Evolutionary conservation across 2,888 invertebrate genomes (phyloP), one percentile per base, ranked within the genome.

Genomic region (Tetanocera ferruginea): DNA sequence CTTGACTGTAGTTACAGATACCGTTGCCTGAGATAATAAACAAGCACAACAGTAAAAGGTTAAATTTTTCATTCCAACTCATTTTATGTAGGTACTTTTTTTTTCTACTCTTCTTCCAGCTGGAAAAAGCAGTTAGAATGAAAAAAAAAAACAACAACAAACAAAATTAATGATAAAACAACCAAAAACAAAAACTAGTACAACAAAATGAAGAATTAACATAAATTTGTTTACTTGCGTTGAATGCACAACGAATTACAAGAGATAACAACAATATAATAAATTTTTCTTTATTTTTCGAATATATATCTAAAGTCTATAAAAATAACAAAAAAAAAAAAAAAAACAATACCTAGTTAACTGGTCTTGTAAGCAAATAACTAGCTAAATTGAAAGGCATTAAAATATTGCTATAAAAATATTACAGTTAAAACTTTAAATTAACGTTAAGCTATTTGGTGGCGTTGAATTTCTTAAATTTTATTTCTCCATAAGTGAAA

Each of bases 11-110:
- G 37, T 72, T 57, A 37, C 19, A 57, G 31, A 19, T 72, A 72
- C 72, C 72, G 72, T 57, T 57, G 11, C 19, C 5, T 51, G 34
- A 55, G 72, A 72, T 72, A 57, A 57, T 57, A 72, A 71, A 72
- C 19, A 23, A 57, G 57, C 23, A 37, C 37, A 72, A 72, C 72
- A 31, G 72, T 72, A 72, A 72, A 60, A 72, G 37, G 72, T 51
- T 71, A 19, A 28, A 19, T 17, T 31, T 51, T 72, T 60, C 72
- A 19, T 34, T 0, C 19, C 17, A n/a, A 67, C 34, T 43, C 14
- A 28, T 72, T 55, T 37, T 23, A 69, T 37, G 49, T 25, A 51
- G 25, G 49, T 51, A 25, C 8, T 8, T 1, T 19, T 37, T 1
- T 19, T 37, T 31, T 5, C 14, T 23, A 17, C 51, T 9, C 28